These are phyloP conservation scores for Aradophagus sp. DNA, from an alignment of 1,140 invertebrate species.

Conservation along the genomic window DNA sequence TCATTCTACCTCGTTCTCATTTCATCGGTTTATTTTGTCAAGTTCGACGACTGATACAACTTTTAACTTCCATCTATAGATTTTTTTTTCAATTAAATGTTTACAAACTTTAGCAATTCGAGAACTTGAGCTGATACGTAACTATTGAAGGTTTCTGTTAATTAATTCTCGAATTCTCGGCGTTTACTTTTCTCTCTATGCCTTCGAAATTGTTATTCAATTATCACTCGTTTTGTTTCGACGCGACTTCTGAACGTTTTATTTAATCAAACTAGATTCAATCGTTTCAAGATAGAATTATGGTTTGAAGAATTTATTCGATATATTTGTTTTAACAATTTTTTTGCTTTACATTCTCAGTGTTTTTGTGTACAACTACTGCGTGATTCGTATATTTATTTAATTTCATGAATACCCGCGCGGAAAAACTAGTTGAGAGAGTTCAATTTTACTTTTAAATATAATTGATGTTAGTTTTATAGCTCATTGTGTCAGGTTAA, in stretches of 20 bases:
- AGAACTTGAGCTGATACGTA: slow-evolving; percentile 40
- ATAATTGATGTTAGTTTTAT: too few species aligned
- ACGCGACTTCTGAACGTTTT: slow-evolving; percentile 28
- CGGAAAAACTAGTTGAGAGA: too few species aligned
- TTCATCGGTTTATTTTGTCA: slow-evolving; percentile 46
- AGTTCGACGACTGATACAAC: slow-evolving; percentile 53
- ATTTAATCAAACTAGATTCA: slow-evolving; percentile 31
- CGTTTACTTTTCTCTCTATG: slow-evolving; percentile 48
- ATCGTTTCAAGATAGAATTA: slow-evolving; percentile 22
- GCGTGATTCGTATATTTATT: too few species aligned
- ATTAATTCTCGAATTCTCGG: slow-evolving; percentile 52
- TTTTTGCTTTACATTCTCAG: slow-evolving; percentile 2
- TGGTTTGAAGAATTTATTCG: slow-evolving; percentile 26
- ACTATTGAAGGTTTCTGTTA: slow-evolving; percentile 37
- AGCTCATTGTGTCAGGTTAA: too few species aligned
- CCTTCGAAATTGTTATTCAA: slow-evolving; percentile 50
- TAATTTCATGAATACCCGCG: too few species aligned
- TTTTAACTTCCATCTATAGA: slow-evolving; percentile 20
- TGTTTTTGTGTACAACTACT: neutral
- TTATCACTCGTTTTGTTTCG: slow-evolving; percentile 40
- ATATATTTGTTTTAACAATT: slow-evolving; percentile 24
- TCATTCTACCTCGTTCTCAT: slow-evolving; percentile 22
- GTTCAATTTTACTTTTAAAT: too few species aligned
- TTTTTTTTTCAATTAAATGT: slow-evolving; percentile 54
- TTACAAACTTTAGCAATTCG: slow-evolving; percentile 42